Evolutionary conservation across 2,888 invertebrate genomes (phyloP), one percentile per base, ranked within the genome.

Genomic region (Galeruca laticollis): DNA sequence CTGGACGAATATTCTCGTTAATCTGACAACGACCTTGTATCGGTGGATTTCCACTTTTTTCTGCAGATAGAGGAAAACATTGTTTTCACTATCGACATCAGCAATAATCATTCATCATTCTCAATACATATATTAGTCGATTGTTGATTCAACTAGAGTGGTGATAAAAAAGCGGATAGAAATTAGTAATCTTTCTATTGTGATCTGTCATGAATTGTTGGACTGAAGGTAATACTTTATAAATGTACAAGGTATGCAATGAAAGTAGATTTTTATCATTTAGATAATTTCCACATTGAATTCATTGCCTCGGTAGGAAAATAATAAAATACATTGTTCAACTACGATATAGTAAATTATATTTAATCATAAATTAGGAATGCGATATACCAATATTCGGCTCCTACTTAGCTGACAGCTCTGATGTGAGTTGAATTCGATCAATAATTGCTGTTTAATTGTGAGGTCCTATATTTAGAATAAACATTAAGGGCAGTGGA

Each of bases 101-200:
- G n/a, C 6, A 43, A n/a, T n/a, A 13, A 43, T 43, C 43, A 4
- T n/a, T 43, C 13, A 37, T 37, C 37, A 37, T 37, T 13, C 37
- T 37, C 13, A 37, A 37, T 37, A 33, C 33, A 43, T 15, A 43
- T n/a, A 43, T 43, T 43, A 43, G 43, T n/a, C n/a, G 43, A 43
- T 43, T 43, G 43, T 43, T 43, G n/a, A 43, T 43, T 13, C 13
- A n/a, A 4, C 6, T 43, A 13, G 11, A 43, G 15, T 43, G 43
- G n/a, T 13, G n/a, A 43, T 43, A 33, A 33, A 43, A 37, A 13
- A 37, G 37, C 13, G 37, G 37, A 11, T 37, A 3, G 11, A 37
- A 37, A 37, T 37, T 37, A 43, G 15, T 4, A n/a, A 6, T 43
- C 43, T 43, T 43, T n/a, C 3, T 13, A 6, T 6, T 43, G 43